These are phyloP conservation scores for Octonoba sinensis DNA, from an alignment of 2,888 invertebrate species.

Conservation along the genomic window DNA sequence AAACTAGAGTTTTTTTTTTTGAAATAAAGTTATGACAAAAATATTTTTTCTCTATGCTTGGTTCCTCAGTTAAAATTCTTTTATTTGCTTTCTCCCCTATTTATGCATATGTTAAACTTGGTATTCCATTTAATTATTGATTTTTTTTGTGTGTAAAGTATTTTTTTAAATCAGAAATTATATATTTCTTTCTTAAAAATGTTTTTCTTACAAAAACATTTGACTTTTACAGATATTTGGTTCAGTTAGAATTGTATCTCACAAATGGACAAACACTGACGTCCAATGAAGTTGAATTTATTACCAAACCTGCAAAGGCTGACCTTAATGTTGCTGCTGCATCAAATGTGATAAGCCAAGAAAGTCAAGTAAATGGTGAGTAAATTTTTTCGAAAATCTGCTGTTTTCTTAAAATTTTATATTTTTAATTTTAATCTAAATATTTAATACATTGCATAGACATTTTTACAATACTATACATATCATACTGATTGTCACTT, in stretches of 20 bases:
- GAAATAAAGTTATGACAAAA: no score
- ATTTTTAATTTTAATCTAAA: not conserved
- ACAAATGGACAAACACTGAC: slow-evolving; percentile 91
- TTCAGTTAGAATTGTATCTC: slow-evolving; percentile 90
- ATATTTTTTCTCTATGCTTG: no score
- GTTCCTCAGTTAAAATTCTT: no score
- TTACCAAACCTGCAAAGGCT: slow-evolving; percentile 77
- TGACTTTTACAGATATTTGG: slow-evolving; percentile 66
- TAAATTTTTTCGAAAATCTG: not conserved
- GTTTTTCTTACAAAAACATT: no score
- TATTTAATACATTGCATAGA: not conserved
- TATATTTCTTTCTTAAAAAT: no score
- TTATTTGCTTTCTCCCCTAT: no score
- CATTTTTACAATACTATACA: not conserved
- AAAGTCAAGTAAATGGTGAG: slow-evolving; percentile 44
- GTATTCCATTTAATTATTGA: no score
- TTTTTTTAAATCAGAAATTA: no score
- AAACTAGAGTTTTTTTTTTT: no score
- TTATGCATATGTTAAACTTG: no score
- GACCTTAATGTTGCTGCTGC: slow-evolving; percentile 46
- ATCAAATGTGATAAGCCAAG: slow-evolving; percentile 40
- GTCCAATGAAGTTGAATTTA: slow-evolving; percentile 88
- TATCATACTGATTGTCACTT: not conserved
- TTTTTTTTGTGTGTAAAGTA: no score
- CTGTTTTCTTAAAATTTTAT: not conserved